These are phyloP conservation scores for Drosophila neutralis DNA, from an alignment of 2,888 invertebrate species.

Conservation along the genomic window DNA sequence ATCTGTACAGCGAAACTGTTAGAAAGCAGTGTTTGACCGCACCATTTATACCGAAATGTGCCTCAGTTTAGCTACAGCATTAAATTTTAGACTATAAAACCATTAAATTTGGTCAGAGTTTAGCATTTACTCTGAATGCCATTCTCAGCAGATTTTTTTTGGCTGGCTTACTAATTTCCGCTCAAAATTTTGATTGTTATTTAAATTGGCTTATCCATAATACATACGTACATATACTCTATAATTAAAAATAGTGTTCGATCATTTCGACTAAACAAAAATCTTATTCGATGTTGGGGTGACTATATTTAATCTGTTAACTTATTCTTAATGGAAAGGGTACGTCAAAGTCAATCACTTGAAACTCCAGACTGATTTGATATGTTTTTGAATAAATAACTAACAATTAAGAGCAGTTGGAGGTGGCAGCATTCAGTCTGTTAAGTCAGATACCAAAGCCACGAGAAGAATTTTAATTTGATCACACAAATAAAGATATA, in stretches of 20 bases:
- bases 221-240: constrained; percentile 25
- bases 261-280: constrained; percentile 2
- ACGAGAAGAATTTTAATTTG: constrained; percentile 34
- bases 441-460: constrained; percentile 13
- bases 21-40: constrained; percentile 39
- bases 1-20: constrained; percentile 67
- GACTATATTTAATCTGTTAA: not conserved
- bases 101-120: constrained; percentile 47
- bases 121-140: constrained; percentile 38
- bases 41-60: constrained; percentile 60
- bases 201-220: constrained; percentile 57
- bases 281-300: not conserved
- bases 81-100: constrained; percentile 54
- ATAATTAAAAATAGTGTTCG: not conserved
- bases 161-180: constrained; percentile 67
- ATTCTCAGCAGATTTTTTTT: constrained; percentile 37
- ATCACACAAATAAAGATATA: constrained; percentile 16
- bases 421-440: constrained; percentile 38
- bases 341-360: constrained; percentile 5
- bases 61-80: constrained; percentile 45
- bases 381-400: constrained; percentile 22
- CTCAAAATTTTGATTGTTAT: constrained; percentile 73
- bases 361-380: not conserved
- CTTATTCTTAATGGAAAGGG: not conserved
- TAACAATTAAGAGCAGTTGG: constrained; percentile 43